A percentile compares a stretch with the other conserved stretches of the same genome.
phyloP scores from a whole-genome alignment of 92 coral and sea anemone genomes.

The Metridium senile region DNA sequence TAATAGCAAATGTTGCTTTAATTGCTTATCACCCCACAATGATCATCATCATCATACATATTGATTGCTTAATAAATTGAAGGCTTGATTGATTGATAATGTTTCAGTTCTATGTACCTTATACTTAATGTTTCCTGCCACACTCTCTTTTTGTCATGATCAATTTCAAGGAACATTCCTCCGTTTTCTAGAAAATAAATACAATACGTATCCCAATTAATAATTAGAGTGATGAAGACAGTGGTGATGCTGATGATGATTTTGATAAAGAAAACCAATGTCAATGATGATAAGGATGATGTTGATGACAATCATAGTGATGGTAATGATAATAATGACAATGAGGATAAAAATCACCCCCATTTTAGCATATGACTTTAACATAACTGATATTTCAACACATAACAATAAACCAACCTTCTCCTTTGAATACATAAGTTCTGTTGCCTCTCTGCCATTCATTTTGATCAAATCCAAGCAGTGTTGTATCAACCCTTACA shows the following conservation, averaged over 20 bases:
- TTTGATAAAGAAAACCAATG: too few species aligned
- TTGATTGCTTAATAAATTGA: not conserved
- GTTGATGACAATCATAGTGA: too few species aligned
- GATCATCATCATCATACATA: too few species aligned
- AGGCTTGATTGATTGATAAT: not conserved
- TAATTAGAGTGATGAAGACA: too few species aligned
- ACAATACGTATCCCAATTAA: too few species aligned
- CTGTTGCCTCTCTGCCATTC: conserved; percentile 98
- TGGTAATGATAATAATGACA: too few species aligned
- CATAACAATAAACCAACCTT: conserved; percentile 50
- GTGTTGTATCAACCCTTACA: conserved; percentile 95
- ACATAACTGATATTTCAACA: not conserved
- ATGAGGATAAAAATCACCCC: too few species aligned
- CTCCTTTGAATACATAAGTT: conserved; percentile 91
- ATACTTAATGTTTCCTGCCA: conserved; percentile 80
- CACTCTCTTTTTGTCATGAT: conserved; percentile 82
- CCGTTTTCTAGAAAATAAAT: conserved; percentile 57
- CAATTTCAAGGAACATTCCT: conserved; percentile 89
- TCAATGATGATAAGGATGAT: too few species aligned
- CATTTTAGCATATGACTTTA: too few species aligned
- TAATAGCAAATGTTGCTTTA: too few species aligned
- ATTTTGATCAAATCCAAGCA: conserved; percentile 98
- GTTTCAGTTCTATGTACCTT: conserved; percentile 45
- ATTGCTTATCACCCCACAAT: too few species aligned
- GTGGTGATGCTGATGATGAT: too few species aligned